phyloP scores from a whole-genome alignment of 2,888 invertebrate genomes.

The Tethea ocularis region DNA sequence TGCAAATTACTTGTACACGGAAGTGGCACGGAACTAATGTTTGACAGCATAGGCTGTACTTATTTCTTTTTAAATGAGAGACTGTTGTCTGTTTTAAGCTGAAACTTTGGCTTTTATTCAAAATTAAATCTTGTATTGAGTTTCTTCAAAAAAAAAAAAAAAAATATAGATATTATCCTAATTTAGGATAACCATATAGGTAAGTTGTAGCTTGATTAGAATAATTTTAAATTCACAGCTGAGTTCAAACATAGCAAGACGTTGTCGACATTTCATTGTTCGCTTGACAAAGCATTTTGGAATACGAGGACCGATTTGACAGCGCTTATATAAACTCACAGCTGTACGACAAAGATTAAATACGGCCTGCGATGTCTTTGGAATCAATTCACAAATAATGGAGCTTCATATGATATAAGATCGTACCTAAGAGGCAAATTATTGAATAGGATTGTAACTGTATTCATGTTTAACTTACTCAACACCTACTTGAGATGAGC shows the following conservation, averaged over 20 bases:
- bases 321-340: conserved; percentile 10
- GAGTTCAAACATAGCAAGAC: conserved; percentile 10
- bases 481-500: neutral
- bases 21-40: neutral
- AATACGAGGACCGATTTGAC: conserved; percentile 16
- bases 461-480: neutral
- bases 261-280: conserved; percentile 9
- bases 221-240: conserved; percentile 6
- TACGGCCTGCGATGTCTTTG: neutral
- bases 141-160: no score
- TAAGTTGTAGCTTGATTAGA: conserved; percentile 3
- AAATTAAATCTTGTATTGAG: neutral
- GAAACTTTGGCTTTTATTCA: neutral
- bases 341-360: conserved; percentile 5
- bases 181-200: no score
- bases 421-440: neutral
- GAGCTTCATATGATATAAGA: neutral
- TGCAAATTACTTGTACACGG: neutral
- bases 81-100: no score
- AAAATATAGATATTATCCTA: no score
- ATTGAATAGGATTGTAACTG: neutral
- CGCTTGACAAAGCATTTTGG: conserved; percentile 18
- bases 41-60: neutral
- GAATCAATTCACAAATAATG: neutral
- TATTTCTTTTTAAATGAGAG: neutral